These are phyloP conservation scores for Drepana arcuata DNA, from an alignment of 1,140 invertebrate genomes.

Conservation along the genomic window DNA sequence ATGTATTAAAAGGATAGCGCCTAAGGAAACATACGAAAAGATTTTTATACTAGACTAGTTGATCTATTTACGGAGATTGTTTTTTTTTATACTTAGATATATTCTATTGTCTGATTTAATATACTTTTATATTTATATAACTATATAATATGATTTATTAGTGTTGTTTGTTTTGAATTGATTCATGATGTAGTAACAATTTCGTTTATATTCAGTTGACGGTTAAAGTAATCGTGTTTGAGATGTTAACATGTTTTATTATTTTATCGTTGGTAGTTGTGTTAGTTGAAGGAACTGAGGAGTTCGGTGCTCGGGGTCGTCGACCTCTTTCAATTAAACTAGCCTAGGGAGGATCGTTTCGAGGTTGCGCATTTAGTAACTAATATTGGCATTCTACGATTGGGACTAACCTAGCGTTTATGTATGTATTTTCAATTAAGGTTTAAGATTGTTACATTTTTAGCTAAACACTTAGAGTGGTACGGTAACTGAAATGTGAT, in stretches of 20 bases:
- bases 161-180: constrained; percentile 73
- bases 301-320: constrained; percentile 59
- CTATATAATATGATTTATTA: constrained; percentile 71
- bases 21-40: constrained; percentile 73
- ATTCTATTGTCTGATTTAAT: constrained; percentile 73
- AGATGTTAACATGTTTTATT: constrained; percentile 61
- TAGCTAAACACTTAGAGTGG: constrained; percentile 74
- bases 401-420: constrained; percentile 74
- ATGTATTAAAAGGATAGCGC: constrained; percentile 73
- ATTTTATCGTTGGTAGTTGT: constrained; percentile 66
- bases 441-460: constrained; percentile 73
- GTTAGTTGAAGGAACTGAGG: no score
- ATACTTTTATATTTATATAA: constrained; percentile 71
- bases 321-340: constrained; percentile 63
- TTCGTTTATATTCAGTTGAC: constrained; percentile 51
- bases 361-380: constrained; percentile 69
- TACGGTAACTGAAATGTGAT: constrained; percentile 74
- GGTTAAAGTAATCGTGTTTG: constrained; percentile 35
- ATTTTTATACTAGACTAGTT: constrained; percentile 73
- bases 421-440: constrained; percentile 70
- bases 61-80: constrained; percentile 74
- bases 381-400: constrained; percentile 73
- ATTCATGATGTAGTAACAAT: constrained; percentile 65
- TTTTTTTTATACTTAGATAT: constrained; percentile 73
- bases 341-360: constrained; percentile 53